These are phyloP conservation scores for Riptortus pedestris DNA, from an alignment of 1,140 invertebrate genomes.

Conservation along the genomic window DNA sequence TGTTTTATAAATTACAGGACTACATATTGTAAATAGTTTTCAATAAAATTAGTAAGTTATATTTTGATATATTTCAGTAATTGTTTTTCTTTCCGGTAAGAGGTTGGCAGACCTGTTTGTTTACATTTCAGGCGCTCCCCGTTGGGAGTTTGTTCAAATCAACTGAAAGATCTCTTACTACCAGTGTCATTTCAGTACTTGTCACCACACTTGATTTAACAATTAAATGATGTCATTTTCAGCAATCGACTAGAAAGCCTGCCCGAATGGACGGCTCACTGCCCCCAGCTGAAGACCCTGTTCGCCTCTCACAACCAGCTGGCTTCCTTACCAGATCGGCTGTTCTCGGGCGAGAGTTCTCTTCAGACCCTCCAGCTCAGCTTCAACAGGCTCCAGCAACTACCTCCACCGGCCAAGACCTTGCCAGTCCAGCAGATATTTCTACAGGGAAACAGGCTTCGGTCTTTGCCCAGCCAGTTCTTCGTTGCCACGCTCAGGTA, in stretches of 20 bases:
- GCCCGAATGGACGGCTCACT: slow-evolving; percentile 66
- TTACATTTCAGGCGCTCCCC: too few species aligned
- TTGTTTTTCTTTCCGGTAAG: too few species aligned
- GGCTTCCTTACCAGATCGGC: slow-evolving; percentile 53
- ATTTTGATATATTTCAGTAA: too few species aligned
- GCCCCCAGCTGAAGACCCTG: slow-evolving; percentile 56
- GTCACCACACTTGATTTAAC: too few species aligned
- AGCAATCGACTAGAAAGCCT: slow-evolving; percentile 55
- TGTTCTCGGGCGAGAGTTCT: slow-evolving; percentile 59
- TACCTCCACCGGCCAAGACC: slow-evolving; percentile 55
- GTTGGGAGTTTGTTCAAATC: too few species aligned
- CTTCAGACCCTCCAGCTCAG: slow-evolving; percentile 60
- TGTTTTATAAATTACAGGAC: too few species aligned
- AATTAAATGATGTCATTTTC: too few species aligned
- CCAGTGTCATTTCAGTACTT: too few species aligned
- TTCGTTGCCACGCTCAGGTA: slow-evolving; percentile 54
- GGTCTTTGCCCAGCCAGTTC: slow-evolving; percentile 59
- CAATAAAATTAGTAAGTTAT: too few species aligned
- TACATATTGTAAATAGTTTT: too few species aligned
- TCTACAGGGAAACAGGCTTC: slow-evolving; percentile 65
- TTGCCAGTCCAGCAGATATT: slow-evolving; percentile 54
- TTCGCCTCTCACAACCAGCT: slow-evolving; percentile 65
- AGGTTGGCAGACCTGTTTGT: too few species aligned
- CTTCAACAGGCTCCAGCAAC: slow-evolving; percentile 59
- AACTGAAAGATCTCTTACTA: too few species aligned